phyloP scores from a whole-genome alignment of 2,113 vertebrate species.

The Poeciliopsis turrubarensis region DNA sequence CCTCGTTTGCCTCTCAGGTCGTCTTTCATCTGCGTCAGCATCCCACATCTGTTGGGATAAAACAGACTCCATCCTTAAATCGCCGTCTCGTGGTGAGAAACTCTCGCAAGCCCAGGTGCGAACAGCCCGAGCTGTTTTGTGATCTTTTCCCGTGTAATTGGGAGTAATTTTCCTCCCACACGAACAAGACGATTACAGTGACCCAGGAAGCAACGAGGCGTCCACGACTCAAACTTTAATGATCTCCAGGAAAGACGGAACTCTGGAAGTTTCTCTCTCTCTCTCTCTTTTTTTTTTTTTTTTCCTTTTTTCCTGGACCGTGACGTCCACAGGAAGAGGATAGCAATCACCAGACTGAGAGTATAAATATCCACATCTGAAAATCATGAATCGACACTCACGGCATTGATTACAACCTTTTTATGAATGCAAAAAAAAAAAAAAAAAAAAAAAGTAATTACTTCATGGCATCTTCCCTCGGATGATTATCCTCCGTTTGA shows the following conservation, averaged over 20 bases:
- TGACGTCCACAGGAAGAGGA: slow-evolving; percentile 31
- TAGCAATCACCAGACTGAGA: slow-evolving; percentile 1
- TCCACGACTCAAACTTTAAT: slow-evolving; percentile 24
- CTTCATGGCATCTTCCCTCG: slow-evolving; percentile 30
- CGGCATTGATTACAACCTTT: slow-evolving; percentile 67
- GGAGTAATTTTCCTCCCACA: not conserved
- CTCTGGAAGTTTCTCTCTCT: not conserved
- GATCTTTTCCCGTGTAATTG: not conserved
- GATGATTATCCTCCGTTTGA: slow-evolving; percentile 52
- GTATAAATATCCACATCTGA: slow-evolving; percentile 50
- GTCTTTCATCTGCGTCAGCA: not conserved
- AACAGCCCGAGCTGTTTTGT: not conserved
- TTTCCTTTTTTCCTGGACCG: slow-evolving; percentile 4
- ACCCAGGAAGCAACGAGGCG: not conserved
- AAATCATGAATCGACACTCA: slow-evolving; percentile 45
- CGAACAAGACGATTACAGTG: not conserved
- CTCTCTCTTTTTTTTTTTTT: too few species aligned
- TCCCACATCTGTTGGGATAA: not conserved
- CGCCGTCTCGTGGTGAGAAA: not conserved
- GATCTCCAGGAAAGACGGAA: not conserved
- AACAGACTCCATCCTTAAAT: not conserved
- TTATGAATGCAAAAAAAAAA: slow-evolving; percentile 36
- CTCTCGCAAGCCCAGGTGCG: slow-evolving; percentile 5
- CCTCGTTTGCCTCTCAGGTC: not conserved
- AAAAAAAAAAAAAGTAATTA: slow-evolving; percentile 51